Percentiles rank a stretch among this genome's conserved stretches.
Evolutionary conservation across 2,888 invertebrate species (phyloP).

Genomic region (Diarsia dahlii): DNA sequence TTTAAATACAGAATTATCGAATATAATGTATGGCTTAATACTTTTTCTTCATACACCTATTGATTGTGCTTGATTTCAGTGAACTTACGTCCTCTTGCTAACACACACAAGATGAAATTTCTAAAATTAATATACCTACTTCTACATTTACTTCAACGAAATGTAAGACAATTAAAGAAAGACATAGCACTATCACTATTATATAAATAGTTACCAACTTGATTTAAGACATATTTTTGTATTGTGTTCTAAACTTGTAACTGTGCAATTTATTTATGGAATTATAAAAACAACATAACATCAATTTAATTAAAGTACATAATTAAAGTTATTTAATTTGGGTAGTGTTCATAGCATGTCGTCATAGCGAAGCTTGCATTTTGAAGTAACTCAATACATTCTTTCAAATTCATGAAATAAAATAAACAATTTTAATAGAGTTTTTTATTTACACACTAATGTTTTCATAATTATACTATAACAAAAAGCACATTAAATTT

Average conservation of each 20-base stretch:
- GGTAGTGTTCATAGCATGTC: neutral
- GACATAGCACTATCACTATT: neutral
- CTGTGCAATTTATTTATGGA: conserved; percentile 7
- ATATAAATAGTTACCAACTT: neutral
- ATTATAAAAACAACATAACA: conserved; percentile 1
- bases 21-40: neutral
- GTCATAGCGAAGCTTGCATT: neutral
- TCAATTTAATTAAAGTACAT: neutral
- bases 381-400: conserved; percentile 16
- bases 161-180: neutral
- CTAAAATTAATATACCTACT: neutral
- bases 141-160: neutral
- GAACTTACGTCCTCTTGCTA: neutral
- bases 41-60: neutral
- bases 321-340: neutral
- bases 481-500: conserved; percentile 57
- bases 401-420: conserved; percentile 42
- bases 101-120: neutral
- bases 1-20: conserved; percentile 12
- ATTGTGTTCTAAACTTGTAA: neutral
- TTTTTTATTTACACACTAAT: conserved; percentile 67
- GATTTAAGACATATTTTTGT: neutral
- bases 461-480: conserved; percentile 62
- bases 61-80: neutral
- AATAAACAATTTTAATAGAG: conserved; percentile 49